phyloP scores from a whole-genome alignment of 1,140 invertebrate species.

The Psix sp. region DNA sequence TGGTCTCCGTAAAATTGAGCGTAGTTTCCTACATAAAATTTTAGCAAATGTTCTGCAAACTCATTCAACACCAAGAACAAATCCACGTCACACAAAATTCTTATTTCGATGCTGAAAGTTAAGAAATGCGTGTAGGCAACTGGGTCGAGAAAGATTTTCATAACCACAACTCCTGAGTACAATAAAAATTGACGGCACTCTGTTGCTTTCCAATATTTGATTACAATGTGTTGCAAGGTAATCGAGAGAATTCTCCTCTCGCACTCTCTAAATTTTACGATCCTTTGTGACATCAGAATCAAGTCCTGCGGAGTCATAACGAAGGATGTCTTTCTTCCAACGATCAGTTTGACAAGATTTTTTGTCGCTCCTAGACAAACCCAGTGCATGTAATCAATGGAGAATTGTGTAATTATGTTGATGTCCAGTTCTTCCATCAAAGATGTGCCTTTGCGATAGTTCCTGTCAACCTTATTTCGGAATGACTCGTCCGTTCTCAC shows the following conservation, averaged over 20 bases:
- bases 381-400: background rate
- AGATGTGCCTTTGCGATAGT: background rate
- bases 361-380: background rate
- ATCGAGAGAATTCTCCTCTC: background rate
- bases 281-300: background rate
- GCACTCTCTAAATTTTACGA: background rate
- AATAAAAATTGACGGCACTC: background rate
- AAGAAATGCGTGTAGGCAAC: background rate
- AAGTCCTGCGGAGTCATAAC: background rate
- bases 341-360: background rate
- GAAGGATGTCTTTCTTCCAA: background rate
- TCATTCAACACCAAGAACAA: background rate
- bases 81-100: constrained; percentile 3
- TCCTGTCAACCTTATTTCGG: background rate
- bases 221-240: background rate
- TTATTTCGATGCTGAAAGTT: background rate
- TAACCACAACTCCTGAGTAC: background rate
- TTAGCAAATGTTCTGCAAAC: background rate
- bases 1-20: constrained; percentile 54
- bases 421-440: background rate
- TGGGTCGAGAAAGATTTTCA: background rate
- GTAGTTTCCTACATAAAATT: background rate
- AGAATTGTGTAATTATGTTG: background rate
- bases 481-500: constrained; percentile 1
- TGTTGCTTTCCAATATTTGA: constrained; percentile 4